A percentile compares a stretch with the other conserved stretches of the same genome.
Conservation (phyloP, 2,113 vertebrate species). For the Platycercus adscitus region DNA sequence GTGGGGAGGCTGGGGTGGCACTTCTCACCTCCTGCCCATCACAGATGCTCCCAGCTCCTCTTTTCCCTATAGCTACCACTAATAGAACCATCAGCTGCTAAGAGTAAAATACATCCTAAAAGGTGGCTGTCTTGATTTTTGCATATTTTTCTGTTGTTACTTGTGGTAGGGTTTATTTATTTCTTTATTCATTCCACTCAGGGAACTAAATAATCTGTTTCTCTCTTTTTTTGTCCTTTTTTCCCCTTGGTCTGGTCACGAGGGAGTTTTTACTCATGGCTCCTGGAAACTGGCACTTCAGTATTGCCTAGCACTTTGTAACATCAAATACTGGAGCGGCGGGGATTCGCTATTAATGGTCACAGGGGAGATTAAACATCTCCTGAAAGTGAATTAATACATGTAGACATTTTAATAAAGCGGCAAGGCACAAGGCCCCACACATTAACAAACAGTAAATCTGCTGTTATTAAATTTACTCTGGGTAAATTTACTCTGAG, state of each 20-base stretch:
- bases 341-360: neutral
- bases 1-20: neutral
- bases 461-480: neutral
- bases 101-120: neutral
- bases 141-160: neutral
- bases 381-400: neutral
- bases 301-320: neutral
- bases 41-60: neutral
- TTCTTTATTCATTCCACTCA: neutral
- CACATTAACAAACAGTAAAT: neutral
- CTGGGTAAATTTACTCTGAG: neutral
- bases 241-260: neutral
- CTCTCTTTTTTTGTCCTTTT: neutral
- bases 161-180: neutral
- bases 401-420: constrained; percentile 6
- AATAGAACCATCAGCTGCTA: neutral
- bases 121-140: neutral
- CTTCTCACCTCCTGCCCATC: neutral
- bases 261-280: neutral
- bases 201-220: neutral
- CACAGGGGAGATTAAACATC: neutral
- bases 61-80: neutral
- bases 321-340: neutral
- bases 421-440: neutral
- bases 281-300: neutral